phyloP scores from a whole-genome alignment of 2,797 vertebrate species.

The Acropternis orthonyx region DNA sequence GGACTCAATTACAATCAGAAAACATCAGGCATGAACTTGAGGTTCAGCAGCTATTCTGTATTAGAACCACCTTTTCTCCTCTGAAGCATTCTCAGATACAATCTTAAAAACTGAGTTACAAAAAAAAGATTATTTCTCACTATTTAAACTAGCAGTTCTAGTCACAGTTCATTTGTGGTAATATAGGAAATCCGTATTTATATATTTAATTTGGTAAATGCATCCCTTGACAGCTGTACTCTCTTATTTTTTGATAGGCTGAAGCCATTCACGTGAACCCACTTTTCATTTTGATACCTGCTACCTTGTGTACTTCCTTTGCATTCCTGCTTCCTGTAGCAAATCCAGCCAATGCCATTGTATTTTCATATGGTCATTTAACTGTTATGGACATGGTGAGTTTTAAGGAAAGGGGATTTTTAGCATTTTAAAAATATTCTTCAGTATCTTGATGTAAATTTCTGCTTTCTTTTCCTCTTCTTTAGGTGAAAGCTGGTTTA shows the following conservation, averaged over 20 bases:
- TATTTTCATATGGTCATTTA: constrained; percentile 90
- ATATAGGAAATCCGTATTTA: neutral
- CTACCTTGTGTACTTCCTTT: constrained; percentile 90
- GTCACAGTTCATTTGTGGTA: neutral
- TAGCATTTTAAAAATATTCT: neutral
- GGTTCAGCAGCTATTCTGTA: neutral
- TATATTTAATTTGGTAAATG: neutral
- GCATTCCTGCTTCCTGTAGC: constrained; percentile 90
- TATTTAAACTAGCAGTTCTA: neutral
- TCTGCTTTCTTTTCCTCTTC: neutral
- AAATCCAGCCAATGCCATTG: constrained; percentile 90
- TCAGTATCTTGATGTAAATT: neutral
- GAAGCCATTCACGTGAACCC: constrained; percentile 90
- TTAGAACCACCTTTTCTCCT: neutral
- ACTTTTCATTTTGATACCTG: constrained; percentile 88
- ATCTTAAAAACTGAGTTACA: neutral
- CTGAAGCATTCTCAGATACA: neutral
- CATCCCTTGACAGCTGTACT: neutral
- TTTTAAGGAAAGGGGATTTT: neutral
- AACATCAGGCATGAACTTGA: neutral
- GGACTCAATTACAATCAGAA: neutral
- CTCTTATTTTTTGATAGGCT: constrained; percentile 74
- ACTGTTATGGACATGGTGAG: constrained; percentile 88
- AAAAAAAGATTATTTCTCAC: neutral
- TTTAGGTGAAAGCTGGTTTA: constrained; percentile 91